These are phyloP conservation scores for Craterocephalus amniculus DNA, from an alignment of 2,797 vertebrate species.

Conservation along the genomic window DNA sequence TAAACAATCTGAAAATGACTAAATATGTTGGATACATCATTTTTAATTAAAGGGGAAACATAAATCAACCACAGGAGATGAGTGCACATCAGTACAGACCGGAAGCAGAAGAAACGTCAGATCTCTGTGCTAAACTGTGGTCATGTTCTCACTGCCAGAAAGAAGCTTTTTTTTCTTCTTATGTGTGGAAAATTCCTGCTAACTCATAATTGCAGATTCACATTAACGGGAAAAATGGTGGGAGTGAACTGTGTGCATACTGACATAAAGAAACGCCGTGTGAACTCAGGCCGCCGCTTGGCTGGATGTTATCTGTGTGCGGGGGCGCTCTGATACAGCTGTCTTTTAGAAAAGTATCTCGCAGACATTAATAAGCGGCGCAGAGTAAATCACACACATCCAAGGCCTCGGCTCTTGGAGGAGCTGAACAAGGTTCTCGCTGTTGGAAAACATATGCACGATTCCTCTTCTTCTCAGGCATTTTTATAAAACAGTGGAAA, in stretches of 20 bases:
- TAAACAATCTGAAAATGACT: background rate
- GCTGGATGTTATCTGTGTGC: slow-evolving; percentile 60
- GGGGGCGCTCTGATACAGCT: slow-evolving; percentile 62
- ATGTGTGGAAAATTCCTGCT: slow-evolving; percentile 28
- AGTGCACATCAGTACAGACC: slow-evolving; percentile 3
- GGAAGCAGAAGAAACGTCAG: slow-evolving; percentile 5
- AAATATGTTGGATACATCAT: background rate
- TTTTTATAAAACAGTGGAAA: slow-evolving; percentile 84
- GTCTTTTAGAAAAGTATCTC: slow-evolving; percentile 70
- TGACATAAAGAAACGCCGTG: slow-evolving; percentile 48
- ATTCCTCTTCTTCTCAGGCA: slow-evolving; percentile 78
- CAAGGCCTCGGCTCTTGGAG: slow-evolving; percentile 67
- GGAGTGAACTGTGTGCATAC: slow-evolving; percentile 44
- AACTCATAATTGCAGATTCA: slow-evolving; percentile 28
- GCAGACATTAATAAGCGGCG: slow-evolving; percentile 74
- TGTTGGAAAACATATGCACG: slow-evolving; percentile 75
- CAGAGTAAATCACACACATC: slow-evolving; percentile 77
- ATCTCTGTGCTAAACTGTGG: slow-evolving; percentile 8
- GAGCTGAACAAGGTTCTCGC: slow-evolving; percentile 72
- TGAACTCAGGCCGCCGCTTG: slow-evolving; percentile 50
- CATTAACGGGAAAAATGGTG: slow-evolving; percentile 32
- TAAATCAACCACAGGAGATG: slow-evolving; percentile 2
- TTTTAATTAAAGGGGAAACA: background rate
- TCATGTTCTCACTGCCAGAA: background rate
- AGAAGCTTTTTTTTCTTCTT: slow-evolving; percentile 19